These are phyloP conservation scores for Lanius ludovicianus DNA, from an alignment of 2,113 vertebrate species.

Conservation along the genomic window DNA sequence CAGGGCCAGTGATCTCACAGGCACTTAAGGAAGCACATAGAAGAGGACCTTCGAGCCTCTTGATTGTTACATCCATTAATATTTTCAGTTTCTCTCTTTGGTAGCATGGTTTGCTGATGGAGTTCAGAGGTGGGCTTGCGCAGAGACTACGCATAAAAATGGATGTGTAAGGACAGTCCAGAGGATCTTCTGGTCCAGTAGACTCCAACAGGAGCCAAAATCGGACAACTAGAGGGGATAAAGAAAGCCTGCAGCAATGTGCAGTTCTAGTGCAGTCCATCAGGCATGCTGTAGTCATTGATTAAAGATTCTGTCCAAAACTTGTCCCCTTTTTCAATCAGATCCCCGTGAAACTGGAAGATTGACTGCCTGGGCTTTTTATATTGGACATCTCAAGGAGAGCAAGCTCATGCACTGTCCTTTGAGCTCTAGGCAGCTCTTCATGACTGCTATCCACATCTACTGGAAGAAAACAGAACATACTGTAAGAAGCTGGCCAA, in stretches of 20 bases:
- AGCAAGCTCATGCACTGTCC: not conserved
- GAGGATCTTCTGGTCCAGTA: not conserved
- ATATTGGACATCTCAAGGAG: not conserved
- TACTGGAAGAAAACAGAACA: not conserved
- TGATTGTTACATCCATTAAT: not conserved
- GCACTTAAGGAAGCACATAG: not conserved
- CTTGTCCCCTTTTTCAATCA: not conserved
- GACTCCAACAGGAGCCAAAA: not conserved
- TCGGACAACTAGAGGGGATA: not conserved
- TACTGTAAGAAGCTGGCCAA: fast-evolving
- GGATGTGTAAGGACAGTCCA: not conserved
- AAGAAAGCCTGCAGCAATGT: not conserved
- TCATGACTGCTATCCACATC: not conserved
- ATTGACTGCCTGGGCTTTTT: not conserved
- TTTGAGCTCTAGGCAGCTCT: not conserved
- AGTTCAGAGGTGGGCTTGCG: not conserved
- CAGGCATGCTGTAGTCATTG: not conserved
- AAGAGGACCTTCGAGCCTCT: not conserved
- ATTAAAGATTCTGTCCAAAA: not conserved
- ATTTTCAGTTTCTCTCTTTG: not conserved
- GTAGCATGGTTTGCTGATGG: not conserved
- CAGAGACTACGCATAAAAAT: not conserved
- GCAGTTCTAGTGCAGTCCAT: not conserved
- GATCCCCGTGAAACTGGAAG: not conserved
- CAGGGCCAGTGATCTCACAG: not conserved